A percentile compares a stretch with the other conserved stretches of the same genome.
phyloP scores from a whole-genome alignment of 1,140 invertebrate species.

The Ips nitidus region DNA sequence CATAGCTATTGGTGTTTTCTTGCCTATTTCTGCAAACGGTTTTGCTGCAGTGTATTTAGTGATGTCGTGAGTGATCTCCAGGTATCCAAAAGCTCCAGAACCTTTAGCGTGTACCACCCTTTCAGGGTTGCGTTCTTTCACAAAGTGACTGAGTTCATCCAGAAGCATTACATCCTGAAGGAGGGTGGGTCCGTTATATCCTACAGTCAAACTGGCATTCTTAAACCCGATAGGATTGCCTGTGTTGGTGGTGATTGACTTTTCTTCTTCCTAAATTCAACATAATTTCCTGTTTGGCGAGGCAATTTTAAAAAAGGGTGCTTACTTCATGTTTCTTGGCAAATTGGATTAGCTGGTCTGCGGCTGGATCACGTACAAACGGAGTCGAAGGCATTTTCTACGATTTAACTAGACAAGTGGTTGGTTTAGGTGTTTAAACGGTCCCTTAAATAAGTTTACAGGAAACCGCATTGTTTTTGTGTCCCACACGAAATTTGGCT shows the following conservation, averaged over 20 bases:
- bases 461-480: too few species aligned
- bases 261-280: conserved; percentile 31
- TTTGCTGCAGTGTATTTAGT: conserved; percentile 77
- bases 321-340: conserved; percentile 42
- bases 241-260: conserved; percentile 60
- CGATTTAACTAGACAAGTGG: not conserved
- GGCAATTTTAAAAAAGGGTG: not conserved
- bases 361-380: conserved; percentile 37
- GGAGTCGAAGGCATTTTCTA: conserved; percentile 19
- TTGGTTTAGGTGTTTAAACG: not conserved
- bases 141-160: conserved; percentile 94
- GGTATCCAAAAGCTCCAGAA: conserved; percentile 95
- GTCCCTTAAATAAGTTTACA: not conserved
- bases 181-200: conserved; percentile 83
- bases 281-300: not conserved
- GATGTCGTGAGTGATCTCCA: conserved; percentile 88
- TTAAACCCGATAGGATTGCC: conserved; percentile 76
- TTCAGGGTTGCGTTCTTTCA: conserved; percentile 94
- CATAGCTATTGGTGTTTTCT: conserved; percentile 77
- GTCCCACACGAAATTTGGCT: not conserved
- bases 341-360: conserved; percentile 43
- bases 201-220: conserved; percentile 73
- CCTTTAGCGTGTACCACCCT: conserved; percentile 98
- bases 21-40: conserved; percentile 78
- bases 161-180: conserved; percentile 87